Evolutionary conservation across 1,140 invertebrate genomes (phyloP).

Genomic region (Eueides isabella): DNA sequence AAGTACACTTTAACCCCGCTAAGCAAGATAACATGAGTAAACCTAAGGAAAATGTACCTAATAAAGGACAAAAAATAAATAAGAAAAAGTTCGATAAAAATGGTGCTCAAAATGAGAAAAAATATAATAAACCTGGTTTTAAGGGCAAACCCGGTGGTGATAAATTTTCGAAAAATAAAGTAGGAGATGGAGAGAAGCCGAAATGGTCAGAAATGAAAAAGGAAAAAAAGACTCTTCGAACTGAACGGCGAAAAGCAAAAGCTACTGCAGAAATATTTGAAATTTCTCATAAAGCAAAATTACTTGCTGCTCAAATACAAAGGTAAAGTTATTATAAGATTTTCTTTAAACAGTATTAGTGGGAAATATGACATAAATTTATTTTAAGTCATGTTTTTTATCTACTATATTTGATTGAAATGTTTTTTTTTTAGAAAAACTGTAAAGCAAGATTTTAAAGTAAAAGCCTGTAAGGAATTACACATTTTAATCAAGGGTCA

Average conservation of each 20-base stretch:
- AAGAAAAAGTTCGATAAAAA: conserved; percentile 49
- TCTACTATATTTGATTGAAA: not conserved
- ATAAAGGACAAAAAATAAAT: conserved; percentile 17
- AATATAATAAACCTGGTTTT: conserved; percentile 43
- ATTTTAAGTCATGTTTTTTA: not conserved
- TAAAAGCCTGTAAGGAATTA: conserved; percentile 87
- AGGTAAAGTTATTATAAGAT: conserved; percentile 63
- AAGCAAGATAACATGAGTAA: conserved; percentile 33
- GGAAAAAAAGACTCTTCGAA: conserved; percentile 86
- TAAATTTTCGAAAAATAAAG: conserved; percentile 39
- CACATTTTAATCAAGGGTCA: conserved; percentile 88
- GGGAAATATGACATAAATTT: too few species aligned
- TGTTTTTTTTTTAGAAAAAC: conserved; percentile 69
- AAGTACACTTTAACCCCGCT: conserved; percentile 47
- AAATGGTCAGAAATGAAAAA: conserved; percentile 89
- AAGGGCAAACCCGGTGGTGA: conserved; percentile 44
- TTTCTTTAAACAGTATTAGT: not conserved
- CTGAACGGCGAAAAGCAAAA: conserved; percentile 78
- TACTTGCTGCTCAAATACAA: conserved; percentile 90
- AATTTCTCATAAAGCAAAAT: conserved; percentile 87
- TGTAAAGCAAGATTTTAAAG: conserved; percentile 84
- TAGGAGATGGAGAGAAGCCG: conserved; percentile 81
- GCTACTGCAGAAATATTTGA: conserved; percentile 85
- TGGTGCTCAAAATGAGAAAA: conserved; percentile 48
- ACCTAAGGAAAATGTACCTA: conserved; percentile 31